Evolutionary conservation across 2,888 invertebrate species (phyloP).

Genomic region (Bruchidius siliquastri): DNA sequence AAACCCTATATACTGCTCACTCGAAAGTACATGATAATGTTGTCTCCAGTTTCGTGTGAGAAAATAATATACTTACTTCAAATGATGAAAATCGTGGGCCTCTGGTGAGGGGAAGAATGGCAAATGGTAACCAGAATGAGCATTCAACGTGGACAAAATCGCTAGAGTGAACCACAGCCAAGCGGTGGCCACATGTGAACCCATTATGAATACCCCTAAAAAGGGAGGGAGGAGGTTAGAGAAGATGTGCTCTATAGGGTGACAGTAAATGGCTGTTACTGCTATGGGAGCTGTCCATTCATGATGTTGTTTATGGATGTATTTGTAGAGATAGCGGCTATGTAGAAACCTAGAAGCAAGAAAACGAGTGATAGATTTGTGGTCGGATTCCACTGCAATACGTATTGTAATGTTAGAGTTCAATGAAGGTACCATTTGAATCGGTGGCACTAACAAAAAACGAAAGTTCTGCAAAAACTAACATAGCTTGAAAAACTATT

Average conservation of each 20-base stretch:
- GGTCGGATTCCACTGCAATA: too few relatives aligned
- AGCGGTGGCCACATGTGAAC: slow-evolving; percentile 71
- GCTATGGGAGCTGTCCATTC: slow-evolving; percentile 86
- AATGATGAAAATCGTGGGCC: slow-evolving; percentile 83
- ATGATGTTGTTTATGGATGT: slow-evolving; percentile 81
- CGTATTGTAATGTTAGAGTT: too few relatives aligned
- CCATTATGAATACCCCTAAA: slow-evolving; percentile 67
- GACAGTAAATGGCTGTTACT: slow-evolving; percentile 75
- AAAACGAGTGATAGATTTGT: neutral
- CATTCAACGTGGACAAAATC: slow-evolving; percentile 72
- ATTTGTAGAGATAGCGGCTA: slow-evolving; percentile 67
- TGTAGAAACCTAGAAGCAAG: slow-evolving; percentile 61
- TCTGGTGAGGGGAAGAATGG: slow-evolving; percentile 83
- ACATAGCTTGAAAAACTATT: too few relatives aligned
- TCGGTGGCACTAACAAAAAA: too few relatives aligned
- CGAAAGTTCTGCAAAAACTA: too few relatives aligned
- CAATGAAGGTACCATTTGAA: too few relatives aligned
- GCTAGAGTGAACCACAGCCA: slow-evolving; percentile 78
- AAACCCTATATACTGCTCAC: too few relatives aligned
- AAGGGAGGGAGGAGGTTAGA: slow-evolving; percentile 74
- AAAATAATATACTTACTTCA: slow-evolving; percentile 57
- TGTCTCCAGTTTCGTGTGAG: neutral
- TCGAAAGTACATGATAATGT: too few relatives aligned
- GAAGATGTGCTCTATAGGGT: slow-evolving; percentile 72
- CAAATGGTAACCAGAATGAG: slow-evolving; percentile 81